These are phyloP conservation scores for Leptinotarsa rubiginosa DNA, from an alignment of 2,888 invertebrate genomes.

Conservation along the genomic window DNA sequence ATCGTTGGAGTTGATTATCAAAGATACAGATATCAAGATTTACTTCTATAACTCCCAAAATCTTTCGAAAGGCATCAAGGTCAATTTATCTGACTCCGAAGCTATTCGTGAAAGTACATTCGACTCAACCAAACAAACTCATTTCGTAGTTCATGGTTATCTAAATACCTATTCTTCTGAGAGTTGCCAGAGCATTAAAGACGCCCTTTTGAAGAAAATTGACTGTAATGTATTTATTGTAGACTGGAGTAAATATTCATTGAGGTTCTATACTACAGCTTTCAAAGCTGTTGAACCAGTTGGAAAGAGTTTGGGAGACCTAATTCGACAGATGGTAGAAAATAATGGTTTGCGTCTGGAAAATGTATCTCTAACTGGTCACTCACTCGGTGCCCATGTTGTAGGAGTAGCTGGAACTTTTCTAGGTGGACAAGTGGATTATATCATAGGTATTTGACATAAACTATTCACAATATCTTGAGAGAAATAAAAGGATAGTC, in stretches of 20 bases:
- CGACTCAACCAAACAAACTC: slow-evolving; percentile 46
- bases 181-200: slow-evolving; percentile 47
- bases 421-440: slow-evolving; percentile 21
- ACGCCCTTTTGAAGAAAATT: slow-evolving; percentile 47
- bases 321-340: slow-evolving; percentile 37
- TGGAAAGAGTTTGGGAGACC: slow-evolving; percentile 52
- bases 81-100: background rate
- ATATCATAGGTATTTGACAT: slow-evolving; percentile 30
- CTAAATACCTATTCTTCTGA: slow-evolving; percentile 48
- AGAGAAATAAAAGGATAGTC: too few relatives aligned
- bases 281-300: slow-evolving; percentile 30
- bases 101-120: slow-evolving; percentile 37
- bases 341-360: slow-evolving; percentile 31
- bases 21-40: slow-evolving; percentile 13
- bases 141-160: slow-evolving; percentile 59
- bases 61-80: background rate
- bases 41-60: slow-evolving; percentile 19
- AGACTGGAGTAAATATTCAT: slow-evolving; percentile 54
- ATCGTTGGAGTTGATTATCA: background rate
- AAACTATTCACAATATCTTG: too few relatives aligned
- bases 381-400: slow-evolving; percentile 59
- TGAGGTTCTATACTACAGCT: slow-evolving; percentile 40
- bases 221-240: slow-evolving; percentile 60
- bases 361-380: slow-evolving; percentile 42
- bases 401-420: slow-evolving; percentile 55